Conservation (phyloP, 2,797 vertebrate genomes). For the Coracias cyanogaster region DNA sequence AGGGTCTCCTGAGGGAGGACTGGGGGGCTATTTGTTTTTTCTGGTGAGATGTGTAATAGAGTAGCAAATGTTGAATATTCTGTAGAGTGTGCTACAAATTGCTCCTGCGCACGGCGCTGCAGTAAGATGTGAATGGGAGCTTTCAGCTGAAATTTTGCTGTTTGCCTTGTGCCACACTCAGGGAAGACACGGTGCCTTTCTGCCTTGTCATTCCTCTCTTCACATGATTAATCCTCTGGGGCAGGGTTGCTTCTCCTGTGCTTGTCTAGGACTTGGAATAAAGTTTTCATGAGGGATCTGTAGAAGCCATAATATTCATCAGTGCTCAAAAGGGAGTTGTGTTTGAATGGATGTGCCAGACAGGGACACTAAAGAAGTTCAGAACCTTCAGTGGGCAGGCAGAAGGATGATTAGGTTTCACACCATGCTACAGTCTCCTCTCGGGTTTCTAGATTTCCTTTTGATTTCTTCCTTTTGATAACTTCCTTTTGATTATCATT, state of each 20-base stretch:
- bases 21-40: neutral
- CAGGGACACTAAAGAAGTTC: neutral
- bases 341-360: neutral
- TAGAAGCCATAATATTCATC: neutral
- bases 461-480: neutral
- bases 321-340: neutral
- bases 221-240: rapidly evolving
- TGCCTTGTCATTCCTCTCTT: neutral
- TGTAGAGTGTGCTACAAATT: neutral
- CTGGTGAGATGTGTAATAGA: neutral
- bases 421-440: neutral
- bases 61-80: neutral
- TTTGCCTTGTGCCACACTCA: neutral
- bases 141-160: neutral
- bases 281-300: neutral
- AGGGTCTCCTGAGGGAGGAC: neutral
- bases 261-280: neutral
- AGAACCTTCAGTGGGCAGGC: neutral
- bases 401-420: neutral
- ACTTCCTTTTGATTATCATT: neutral
- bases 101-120: neutral
- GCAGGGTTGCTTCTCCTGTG: neutral
- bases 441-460: neutral
- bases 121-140: neutral
- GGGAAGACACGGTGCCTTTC: neutral